Evolutionary conservation across 2,113 vertebrate genomes (phyloP).

Genomic region (Nothoprocta perdicaria): DNA sequence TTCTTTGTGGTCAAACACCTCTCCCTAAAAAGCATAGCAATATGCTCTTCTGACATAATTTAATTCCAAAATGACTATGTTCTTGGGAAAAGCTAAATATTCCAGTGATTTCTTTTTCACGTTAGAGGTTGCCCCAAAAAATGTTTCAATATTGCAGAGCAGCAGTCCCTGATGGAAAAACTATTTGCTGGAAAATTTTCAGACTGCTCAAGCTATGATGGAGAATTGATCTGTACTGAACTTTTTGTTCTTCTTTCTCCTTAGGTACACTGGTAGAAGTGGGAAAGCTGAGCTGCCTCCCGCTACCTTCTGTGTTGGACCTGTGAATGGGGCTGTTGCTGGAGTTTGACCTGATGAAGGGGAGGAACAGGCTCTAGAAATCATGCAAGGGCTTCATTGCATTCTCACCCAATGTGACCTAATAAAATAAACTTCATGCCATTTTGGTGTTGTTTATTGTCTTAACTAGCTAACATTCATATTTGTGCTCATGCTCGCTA

Average conservation of each 20-base stretch:
- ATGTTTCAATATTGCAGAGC: not conserved
- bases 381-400: accelerated
- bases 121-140: not conserved
- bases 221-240: not conserved
- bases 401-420: not conserved
- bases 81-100: not conserved
- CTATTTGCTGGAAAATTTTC: not conserved
- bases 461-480: not conserved
- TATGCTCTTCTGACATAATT: not conserved
- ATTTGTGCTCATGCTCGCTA: not conserved
- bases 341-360: not conserved
- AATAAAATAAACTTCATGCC: not conserved
- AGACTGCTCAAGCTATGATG: not conserved
- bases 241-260: not conserved
- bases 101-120: not conserved
- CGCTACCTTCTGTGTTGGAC: not conserved
- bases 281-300: not conserved
- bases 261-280: not conserved
- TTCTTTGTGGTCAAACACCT: not conserved
- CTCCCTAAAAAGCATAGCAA: not conserved
- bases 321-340: not conserved
- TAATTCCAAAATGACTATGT: not conserved
- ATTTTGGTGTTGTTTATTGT: not conserved
- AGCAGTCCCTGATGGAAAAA: not conserved
- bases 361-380: not conserved